phyloP scores from a whole-genome alignment of 2,888 invertebrate species.

The Syrphus vitripennis region DNA sequence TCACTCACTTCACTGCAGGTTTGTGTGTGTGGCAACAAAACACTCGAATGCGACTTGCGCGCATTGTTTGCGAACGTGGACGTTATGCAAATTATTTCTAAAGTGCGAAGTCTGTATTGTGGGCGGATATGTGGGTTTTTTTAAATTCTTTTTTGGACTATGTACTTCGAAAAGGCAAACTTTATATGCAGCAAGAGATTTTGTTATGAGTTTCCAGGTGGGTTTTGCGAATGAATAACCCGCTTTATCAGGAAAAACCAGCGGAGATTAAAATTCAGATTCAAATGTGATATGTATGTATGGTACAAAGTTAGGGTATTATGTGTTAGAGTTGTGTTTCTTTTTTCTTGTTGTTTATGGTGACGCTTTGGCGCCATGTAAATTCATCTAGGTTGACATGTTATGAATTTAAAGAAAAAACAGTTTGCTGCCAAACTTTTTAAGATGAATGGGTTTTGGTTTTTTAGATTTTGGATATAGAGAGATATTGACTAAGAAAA shows the following conservation, averaged over 20 bases:
- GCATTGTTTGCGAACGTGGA: conserved; percentile 52
- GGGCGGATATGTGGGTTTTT: conserved; percentile 49
- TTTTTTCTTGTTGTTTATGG: conserved; percentile 9
- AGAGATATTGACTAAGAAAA: too few relatives aligned
- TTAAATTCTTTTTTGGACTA: not conserved
- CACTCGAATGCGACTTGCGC: not conserved
- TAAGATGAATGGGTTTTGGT: not conserved
- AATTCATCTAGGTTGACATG: not conserved
- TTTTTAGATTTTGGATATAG: not conserved
- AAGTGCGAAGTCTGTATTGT: conserved; percentile 7
- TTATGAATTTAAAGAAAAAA: conserved; percentile 4
- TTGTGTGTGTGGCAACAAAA: conserved; percentile 6
- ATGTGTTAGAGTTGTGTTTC: not conserved
- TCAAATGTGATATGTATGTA: not conserved
- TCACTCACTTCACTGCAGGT: not conserved
- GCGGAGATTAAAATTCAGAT: conserved; percentile 16
- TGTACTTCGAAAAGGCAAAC: not conserved
- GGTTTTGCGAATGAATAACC: conserved; percentile 33
- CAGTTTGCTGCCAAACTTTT: not conserved
- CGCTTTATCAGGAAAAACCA: conserved; percentile 9
- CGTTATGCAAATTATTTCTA: conserved; percentile 55
- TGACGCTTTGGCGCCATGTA: conserved; percentile 13
- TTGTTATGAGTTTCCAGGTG: conserved; percentile 22
- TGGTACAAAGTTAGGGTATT: not conserved
- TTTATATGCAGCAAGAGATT: not conserved